Evolutionary conservation across 2,113 vertebrate genomes (phyloP), one percentile per base, ranked within the genome.

Genomic region (Oryzias melastigma): DNA sequence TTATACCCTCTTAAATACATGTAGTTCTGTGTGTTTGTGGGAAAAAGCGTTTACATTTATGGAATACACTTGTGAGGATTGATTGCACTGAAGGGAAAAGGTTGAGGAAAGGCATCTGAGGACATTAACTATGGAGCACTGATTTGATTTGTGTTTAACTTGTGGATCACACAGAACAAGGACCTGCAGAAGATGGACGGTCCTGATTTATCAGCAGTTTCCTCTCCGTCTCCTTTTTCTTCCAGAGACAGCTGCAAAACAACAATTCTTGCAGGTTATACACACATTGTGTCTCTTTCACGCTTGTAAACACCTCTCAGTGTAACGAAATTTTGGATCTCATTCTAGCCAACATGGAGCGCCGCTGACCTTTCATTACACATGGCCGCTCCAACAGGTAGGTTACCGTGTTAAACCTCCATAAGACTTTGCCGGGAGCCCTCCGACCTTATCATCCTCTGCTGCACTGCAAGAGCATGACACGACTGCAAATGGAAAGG

Each of bases 111-210:
- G 35, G 46, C 20, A 48, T 58, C 65, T 51, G 72, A 56, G 69
- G 73, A 45, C 64, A 75, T 80, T 75, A 68, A 71, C 66, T 63
- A 59, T 45, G 43, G 52, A 76, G 53, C 29, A 50, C 44, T n/a
- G 15, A 56, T 82, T 58, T 55, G 44, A 73, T 54, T 35, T 35
- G 52, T 50, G 49, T 66, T 77, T 18, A 14, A 65, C 64, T 74
- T 70, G 72, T 78, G 72, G 83, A 83, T 75, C 73, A 84, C 65
- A 60, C 16, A 16, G 2, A 68, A 73, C 58, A 55, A 56, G 54
- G 41, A 14, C 52, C 27, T 62, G 70, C 50, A 50, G 73, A 59
- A 72, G 67, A 68, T 45, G 19, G 41, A 70, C 72, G 75, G 81
- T 73, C 74, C 62, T 73, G 68, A 72, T 75, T 78, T 35, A 69